phyloP scores from a whole-genome alignment of 2,888 invertebrate genomes.

The Protula sp. region DNA sequence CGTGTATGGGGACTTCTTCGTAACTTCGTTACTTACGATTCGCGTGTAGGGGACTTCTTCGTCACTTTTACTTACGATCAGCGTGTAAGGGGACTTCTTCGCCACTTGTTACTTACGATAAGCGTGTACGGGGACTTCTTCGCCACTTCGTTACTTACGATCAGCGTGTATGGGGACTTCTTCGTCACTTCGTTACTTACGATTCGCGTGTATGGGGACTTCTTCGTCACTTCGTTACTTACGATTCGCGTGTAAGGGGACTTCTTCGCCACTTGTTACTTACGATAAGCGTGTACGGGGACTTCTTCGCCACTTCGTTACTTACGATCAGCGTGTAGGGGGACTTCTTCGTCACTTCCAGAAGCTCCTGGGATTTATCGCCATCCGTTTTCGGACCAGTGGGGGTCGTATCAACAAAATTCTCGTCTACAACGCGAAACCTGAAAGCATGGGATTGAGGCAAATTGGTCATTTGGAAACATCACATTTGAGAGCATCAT shows the following conservation, averaged over 20 bases:
- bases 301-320: too few species aligned
- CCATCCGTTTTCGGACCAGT: conserved; percentile 54
- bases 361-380: conserved; percentile 50
- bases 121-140: too few species aligned
- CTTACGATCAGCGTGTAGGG: conserved; percentile 65
- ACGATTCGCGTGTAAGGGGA: too few species aligned
- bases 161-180: neutral
- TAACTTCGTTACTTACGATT: neutral
- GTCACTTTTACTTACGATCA: neutral
- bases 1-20: neutral
- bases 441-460: conserved; percentile 59
- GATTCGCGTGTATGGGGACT: neutral
- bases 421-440: conserved; percentile 83
- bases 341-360: conserved; percentile 58
- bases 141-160: neutral
- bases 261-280: neutral
- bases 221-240: neutral
- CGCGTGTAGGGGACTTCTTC: neutral
- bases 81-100: too few species aligned
- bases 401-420: conserved; percentile 84
- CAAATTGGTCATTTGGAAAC: too few species aligned
- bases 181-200: too few species aligned
- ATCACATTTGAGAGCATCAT: too few species aligned
- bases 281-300: too few species aligned
- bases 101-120: too few species aligned